A percentile compares a stretch with the other conserved stretches of the same genome.
Evolutionary conservation across 2,797 vertebrate species (phyloP).

Genomic region (Rhadinocentrus ornatus): DNA sequence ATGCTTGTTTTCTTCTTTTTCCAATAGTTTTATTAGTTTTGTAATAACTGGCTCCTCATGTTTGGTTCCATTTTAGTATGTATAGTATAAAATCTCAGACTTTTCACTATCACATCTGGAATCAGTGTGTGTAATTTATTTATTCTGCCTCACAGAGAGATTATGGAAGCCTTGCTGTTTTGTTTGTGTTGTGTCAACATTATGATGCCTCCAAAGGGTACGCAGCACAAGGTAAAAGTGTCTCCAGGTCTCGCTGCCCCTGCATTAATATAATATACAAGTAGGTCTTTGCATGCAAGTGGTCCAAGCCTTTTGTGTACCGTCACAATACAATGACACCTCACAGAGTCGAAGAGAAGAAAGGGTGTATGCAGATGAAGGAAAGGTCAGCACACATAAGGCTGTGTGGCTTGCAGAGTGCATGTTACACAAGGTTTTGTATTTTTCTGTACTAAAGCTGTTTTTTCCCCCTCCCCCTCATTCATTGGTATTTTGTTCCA

Average conservation of each 20-base stretch:
- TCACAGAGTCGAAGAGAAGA: conserved; percentile 23
- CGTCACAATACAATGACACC: conserved; percentile 33
- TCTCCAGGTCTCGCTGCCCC: conserved; percentile 15
- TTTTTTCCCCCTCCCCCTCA: conserved; percentile 16
- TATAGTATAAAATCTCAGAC: not conserved
- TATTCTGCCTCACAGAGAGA: conserved; percentile 16
- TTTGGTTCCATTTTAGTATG: not conserved
- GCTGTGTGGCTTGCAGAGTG: conserved; percentile 9
- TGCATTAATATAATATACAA: conserved; percentile 43
- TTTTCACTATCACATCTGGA: conserved; percentile 18
- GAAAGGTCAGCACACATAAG: conserved; percentile 28
- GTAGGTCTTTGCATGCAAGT: conserved; percentile 42
- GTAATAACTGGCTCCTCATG: not conserved
- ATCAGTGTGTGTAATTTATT: conserved; percentile 35
- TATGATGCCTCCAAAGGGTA: conserved; percentile 17
- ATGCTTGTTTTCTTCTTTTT: not conserved
- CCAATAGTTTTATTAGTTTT: not conserved
- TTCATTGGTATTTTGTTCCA: conserved; percentile 10
- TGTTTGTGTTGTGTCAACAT: conserved; percentile 31
- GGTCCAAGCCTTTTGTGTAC: conserved; percentile 10
- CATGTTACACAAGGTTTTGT: conserved; percentile 17
- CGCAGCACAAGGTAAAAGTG: conserved; percentile 37
- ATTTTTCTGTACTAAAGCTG: conserved; percentile 7
- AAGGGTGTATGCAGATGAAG: conserved; percentile 9
- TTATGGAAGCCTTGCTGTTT: conserved; percentile 14